Conservation (phyloP, 53 echinoderm and acorn worm species). For the Mesocentrotus franciscanus region DNA sequence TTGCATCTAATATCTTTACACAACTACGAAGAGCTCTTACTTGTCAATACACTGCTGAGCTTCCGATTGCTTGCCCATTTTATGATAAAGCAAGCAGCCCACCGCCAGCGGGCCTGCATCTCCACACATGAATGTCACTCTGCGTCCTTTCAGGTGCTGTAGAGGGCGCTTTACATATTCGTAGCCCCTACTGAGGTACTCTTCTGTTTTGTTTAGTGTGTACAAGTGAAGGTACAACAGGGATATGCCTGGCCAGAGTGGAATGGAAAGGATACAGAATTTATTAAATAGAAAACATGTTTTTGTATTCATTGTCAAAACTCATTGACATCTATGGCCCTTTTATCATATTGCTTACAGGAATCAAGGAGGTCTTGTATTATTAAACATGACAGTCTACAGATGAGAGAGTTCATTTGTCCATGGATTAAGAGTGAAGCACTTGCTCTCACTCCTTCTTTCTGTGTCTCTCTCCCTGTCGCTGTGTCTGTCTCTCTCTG, state of each 20-base stretch:
- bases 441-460: too few species aligned
- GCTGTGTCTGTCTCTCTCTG: too few species aligned
- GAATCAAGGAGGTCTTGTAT: too few species aligned
- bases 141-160: slow-evolving; percentile 72
- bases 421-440: too few species aligned
- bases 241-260: slow-evolving; percentile 88
- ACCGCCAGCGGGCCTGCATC: slow-evolving; percentile 87
- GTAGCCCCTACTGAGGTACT: slow-evolving; percentile 74
- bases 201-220: slow-evolving; percentile 62
- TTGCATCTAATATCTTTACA: too few species aligned
- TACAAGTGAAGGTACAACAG: slow-evolving; percentile 86
- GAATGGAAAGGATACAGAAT: background rate
- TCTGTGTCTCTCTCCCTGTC: too few species aligned
- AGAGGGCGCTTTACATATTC: slow-evolving; percentile 71
- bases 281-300: too few species aligned
- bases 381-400: too few species aligned
- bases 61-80: slow-evolving; percentile 67
- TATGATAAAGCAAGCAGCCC: slow-evolving; percentile 79
- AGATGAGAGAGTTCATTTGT: too few species aligned
- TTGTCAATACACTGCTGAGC: slow-evolving; percentile 75
- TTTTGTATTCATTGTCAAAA: too few species aligned
- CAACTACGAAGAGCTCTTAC: slow-evolving; percentile 57
- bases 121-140: slow-evolving; percentile 85
- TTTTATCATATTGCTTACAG: too few species aligned
- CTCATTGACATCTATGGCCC: too few species aligned